Conservation (phyloP, 2,888 invertebrate species). For the Luffia ferchaultella region DNA sequence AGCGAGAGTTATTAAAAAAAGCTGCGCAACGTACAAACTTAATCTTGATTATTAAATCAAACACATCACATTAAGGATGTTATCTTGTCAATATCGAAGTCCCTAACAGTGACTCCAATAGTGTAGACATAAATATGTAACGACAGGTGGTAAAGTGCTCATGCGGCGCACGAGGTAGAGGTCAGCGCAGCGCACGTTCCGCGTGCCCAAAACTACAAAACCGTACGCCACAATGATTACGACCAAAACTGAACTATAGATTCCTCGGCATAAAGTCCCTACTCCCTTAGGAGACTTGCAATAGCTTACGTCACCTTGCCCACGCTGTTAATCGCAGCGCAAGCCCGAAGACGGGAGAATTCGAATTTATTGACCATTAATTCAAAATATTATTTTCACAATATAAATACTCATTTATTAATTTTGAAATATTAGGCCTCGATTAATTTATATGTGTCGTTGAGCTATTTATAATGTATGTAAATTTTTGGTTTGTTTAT, state of each 20-base stretch:
- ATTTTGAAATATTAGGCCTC: conserved; percentile 68
- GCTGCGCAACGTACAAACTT: conserved; percentile 38
- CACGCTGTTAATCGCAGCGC: conserved; percentile 41
- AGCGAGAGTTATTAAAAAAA: neutral
- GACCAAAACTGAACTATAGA: conserved; percentile 41
- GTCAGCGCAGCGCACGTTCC: conserved; percentile 46
- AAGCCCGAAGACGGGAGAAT: conserved; percentile 65
- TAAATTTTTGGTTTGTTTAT: conserved; percentile 62
- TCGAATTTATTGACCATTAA: conserved; percentile 68
- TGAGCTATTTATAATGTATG: conserved; percentile 66
- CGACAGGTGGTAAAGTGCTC: conserved; percentile 66
- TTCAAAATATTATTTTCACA: conserved; percentile 68
- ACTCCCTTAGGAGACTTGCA: conserved; percentile 20
- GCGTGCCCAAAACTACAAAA: conserved; percentile 20
- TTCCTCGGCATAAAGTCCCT: conserved; percentile 25
- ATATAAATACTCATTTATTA: conserved; percentile 68
- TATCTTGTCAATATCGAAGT: conserved; percentile 67
- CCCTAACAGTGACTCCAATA: conserved; percentile 65
- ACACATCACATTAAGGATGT: conserved; percentile 69
- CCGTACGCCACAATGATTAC: neutral
- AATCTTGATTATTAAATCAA: conserved; percentile 68
- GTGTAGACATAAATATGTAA: conserved; percentile 67
- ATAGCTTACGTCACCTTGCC: conserved; percentile 22
- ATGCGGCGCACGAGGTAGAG: conserved; percentile 36
- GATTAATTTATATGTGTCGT: conserved; percentile 67